Conservation (phyloP, 2,888 invertebrate species). For the Emesis russula region DNA sequence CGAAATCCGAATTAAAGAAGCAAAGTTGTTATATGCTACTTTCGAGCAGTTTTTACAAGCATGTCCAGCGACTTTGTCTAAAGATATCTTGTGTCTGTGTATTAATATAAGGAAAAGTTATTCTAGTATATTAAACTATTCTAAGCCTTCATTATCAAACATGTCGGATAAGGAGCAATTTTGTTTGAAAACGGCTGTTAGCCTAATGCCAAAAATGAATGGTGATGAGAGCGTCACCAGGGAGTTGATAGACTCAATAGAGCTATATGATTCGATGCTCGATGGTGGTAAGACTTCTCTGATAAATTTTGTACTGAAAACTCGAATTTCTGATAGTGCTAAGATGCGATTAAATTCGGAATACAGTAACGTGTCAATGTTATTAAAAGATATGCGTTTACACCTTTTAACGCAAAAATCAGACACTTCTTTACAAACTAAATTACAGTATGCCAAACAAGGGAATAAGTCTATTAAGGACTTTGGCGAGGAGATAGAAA, state of each 20-base stretch:
- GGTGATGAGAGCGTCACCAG: constrained; percentile 45
- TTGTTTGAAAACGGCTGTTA: constrained; percentile 63
- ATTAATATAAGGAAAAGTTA: neutral
- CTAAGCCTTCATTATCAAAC: neutral
- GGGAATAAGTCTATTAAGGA: constrained; percentile 41
- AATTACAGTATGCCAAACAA: constrained; percentile 39
- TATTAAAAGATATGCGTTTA: constrained; percentile 53
- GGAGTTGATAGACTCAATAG: constrained; percentile 53
- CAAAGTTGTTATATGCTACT: neutral
- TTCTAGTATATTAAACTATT: neutral
- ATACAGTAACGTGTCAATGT: neutral
- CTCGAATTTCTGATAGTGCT: constrained; percentile 58
- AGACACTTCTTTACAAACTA: constrained; percentile 41
- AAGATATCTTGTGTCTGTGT: neutral
- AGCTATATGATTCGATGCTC: constrained; percentile 55
- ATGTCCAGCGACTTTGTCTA: neutral
- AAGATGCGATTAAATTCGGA: constrained; percentile 37
- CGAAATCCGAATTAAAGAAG: neutral
- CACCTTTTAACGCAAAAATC: constrained; percentile 62
- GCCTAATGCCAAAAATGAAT: constrained; percentile 55
- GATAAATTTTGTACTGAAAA: constrained; percentile 75
- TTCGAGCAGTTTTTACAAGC: neutral
- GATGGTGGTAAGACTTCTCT: constrained; percentile 25
- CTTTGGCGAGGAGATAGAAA: constrained; percentile 51
- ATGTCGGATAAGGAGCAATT: neutral